Evolutionary conservation across 2,113 vertebrate species (phyloP).

Genomic region (Amazona guildingii): DNA sequence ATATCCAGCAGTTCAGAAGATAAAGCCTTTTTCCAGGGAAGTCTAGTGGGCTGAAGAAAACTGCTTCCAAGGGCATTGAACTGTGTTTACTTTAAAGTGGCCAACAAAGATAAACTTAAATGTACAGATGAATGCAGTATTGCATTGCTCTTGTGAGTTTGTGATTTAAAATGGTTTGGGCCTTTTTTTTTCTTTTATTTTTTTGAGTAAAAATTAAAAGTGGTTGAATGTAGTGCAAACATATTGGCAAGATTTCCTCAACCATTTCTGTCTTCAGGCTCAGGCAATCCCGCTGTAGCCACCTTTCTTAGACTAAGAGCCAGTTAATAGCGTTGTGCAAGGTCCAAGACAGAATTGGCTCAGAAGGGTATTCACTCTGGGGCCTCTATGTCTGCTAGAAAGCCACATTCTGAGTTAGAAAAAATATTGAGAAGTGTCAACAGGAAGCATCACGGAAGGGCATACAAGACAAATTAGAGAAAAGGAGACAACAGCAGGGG

Average conservation of each 20-base stretch:
- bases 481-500: constrained; percentile 36
- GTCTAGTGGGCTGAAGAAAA: constrained; percentile 60
- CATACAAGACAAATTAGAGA: constrained; percentile 71
- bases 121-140: not conserved
- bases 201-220: constrained; percentile 55
- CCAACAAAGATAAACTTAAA: constrained; percentile 32
- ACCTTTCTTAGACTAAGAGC: constrained; percentile 72
- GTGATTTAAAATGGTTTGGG: constrained; percentile 7
- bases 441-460: constrained; percentile 73
- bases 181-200: not conserved
- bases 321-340: constrained; percentile 66
- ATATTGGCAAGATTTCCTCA: constrained; percentile 54
- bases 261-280: constrained; percentile 49
- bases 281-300: constrained; percentile 62
- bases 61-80: constrained; percentile 65
- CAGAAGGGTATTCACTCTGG: constrained; percentile 74
- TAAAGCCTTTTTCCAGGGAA: constrained; percentile 70
- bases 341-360: constrained; percentile 73
- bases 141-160: not conserved
- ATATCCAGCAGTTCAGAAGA: constrained; percentile 60
- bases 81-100: constrained; percentile 63
- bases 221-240: constrained; percentile 22
- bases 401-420: constrained; percentile 74
- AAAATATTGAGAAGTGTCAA: constrained; percentile 74
- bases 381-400: constrained; percentile 79